Evolutionary conservation across 2,888 invertebrate species (phyloP).

Genomic region (Encarsia formosa): DNA sequence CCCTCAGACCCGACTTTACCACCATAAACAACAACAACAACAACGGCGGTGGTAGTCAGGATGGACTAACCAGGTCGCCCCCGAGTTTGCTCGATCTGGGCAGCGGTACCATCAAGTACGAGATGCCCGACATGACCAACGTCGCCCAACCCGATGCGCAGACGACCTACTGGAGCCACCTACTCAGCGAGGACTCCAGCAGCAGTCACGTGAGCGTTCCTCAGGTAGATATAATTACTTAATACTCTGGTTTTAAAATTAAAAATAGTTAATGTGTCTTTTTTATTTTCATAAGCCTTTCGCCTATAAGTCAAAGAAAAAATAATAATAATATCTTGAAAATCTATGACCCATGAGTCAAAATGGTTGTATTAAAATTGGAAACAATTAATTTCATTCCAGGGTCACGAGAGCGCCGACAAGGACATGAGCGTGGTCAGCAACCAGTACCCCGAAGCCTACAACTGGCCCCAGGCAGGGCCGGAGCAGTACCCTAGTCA

Average conservation of each 20-base stretch:
- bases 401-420: no score
- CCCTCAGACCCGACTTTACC: slow-evolving; percentile 63
- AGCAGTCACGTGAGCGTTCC: slow-evolving; percentile 45
- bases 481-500: slow-evolving; percentile 23
- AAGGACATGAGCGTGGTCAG: no score
- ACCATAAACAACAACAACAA: slow-evolving; percentile 13
- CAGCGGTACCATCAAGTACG: slow-evolving; percentile 65
- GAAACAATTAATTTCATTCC: no score
- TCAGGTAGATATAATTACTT: no score
- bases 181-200: slow-evolving; percentile 48
- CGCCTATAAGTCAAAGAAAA: no score
- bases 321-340: no score
- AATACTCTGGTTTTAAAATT: no score
- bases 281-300: no score
- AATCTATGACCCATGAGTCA: no score
- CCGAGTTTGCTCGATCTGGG: slow-evolving; percentile 70
- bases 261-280: no score
- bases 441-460: slow-evolving; percentile 32
- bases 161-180: slow-evolving; percentile 47
- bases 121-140: slow-evolving; percentile 49
- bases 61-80: slow-evolving; percentile 56
- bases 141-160: no score
- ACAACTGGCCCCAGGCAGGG: slow-evolving; percentile 5
- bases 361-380: no score
- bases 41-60: slow-evolving; percentile 37